These are phyloP conservation scores for Chlorodrepanis virens DNA, from an alignment of 2,113 vertebrate species.

Conservation along the genomic window DNA sequence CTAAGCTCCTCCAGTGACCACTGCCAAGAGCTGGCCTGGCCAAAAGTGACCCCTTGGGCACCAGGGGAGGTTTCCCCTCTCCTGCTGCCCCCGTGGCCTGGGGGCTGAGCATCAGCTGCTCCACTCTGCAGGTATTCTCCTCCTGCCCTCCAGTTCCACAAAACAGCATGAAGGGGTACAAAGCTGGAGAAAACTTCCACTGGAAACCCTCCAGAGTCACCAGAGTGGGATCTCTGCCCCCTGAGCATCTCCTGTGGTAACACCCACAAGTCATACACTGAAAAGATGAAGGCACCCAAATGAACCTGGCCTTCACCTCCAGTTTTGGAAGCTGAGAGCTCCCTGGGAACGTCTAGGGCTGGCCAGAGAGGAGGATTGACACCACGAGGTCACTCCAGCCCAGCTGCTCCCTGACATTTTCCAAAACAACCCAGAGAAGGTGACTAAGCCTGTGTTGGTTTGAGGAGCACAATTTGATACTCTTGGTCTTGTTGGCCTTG, in stretches of 20 bases:
- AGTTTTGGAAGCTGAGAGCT: neutral
- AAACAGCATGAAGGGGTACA: neutral
- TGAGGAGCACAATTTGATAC: neutral
- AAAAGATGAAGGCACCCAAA: neutral
- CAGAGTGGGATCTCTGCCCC: neutral
- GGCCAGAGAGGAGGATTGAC: neutral
- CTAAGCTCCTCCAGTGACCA: neutral
- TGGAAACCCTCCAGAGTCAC: neutral
- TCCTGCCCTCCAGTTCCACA: neutral
- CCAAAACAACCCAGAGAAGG: neutral
- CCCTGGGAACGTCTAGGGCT: neutral
- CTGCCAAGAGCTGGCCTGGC: rapidly evolving
- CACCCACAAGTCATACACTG: neutral
- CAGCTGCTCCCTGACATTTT: neutral
- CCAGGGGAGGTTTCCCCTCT: neutral
- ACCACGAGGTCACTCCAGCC: neutral
- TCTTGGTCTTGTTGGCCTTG: neutral
- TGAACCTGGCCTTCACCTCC: neutral
- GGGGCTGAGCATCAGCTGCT: neutral
- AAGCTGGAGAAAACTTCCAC: neutral
- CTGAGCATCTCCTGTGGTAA: rapidly evolving
- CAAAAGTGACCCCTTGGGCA: neutral
- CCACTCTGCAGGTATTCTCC: neutral
- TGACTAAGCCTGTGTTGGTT: neutral
- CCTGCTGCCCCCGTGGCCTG: rapidly evolving